A percentile compares a stretch with the other conserved stretches of the same genome.
Conservation (phyloP, 2,113 vertebrate species). For the Perca flavescens region DNA sequence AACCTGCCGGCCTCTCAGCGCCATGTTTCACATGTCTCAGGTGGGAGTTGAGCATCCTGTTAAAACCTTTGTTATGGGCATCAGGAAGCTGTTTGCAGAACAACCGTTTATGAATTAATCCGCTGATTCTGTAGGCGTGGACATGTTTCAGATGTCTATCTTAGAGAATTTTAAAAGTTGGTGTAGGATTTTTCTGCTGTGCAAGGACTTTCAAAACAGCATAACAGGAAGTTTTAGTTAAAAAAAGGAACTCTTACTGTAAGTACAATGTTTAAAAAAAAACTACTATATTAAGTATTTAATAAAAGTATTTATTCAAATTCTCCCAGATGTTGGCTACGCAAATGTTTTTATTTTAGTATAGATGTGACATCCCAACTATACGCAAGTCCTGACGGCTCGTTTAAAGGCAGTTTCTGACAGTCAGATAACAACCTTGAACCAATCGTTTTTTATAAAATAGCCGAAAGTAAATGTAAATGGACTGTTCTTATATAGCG, state of each 20-base stretch:
- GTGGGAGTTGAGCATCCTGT: slow-evolving; percentile 34
- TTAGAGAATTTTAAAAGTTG: neutral
- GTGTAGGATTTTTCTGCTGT: too few relatives aligned
- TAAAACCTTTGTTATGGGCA: neutral
- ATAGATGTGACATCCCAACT: too few relatives aligned
- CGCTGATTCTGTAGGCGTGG: neutral
- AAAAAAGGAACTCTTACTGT: neutral
- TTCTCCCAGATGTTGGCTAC: too few relatives aligned
- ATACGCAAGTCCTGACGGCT: too few relatives aligned
- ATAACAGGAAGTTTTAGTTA: neutral
- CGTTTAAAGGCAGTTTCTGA: too few relatives aligned
- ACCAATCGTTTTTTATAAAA: neutral
- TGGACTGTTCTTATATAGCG: too few relatives aligned
- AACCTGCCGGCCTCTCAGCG: neutral
- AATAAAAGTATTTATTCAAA: too few relatives aligned
- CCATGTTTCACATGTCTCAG: slow-evolving; percentile 43
- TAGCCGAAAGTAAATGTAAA: neutral
- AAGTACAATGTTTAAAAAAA: neutral
- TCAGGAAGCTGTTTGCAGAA: neutral
- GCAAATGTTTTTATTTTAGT: too few relatives aligned
- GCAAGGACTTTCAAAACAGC: neutral
- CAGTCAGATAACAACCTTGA: neutral
- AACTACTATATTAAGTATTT: too few relatives aligned
- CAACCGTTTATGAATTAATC: neutral
- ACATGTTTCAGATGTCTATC: neutral